Evolutionary conservation across 2,113 vertebrate species (phyloP).

Genomic region (Lanius collurio): DNA sequence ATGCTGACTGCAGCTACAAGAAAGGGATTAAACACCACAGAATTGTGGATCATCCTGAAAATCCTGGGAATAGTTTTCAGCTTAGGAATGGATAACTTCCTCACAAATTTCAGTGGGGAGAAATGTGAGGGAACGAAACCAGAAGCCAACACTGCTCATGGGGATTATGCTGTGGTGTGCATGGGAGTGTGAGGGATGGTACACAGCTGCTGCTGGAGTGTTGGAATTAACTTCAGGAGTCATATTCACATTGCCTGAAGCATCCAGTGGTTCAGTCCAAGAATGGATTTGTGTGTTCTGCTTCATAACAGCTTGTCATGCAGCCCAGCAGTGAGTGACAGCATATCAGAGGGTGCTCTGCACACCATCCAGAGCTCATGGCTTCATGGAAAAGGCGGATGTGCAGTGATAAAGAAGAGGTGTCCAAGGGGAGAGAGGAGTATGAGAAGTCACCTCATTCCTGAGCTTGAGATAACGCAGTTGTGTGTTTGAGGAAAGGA

Average conservation of each 20-base stretch:
- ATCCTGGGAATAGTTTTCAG: background rate
- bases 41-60: background rate
- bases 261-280: background rate
- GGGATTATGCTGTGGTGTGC: background rate
- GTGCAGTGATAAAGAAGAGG: background rate
- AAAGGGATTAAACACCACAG: background rate
- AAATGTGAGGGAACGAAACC: background rate
- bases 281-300: background rate
- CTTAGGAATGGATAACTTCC: background rate
- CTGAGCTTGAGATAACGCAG: background rate
- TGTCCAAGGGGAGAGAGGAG: background rate
- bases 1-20: background rate
- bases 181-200: background rate
- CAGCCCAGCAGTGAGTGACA: background rate
- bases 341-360: background rate
- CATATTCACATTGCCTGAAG: background rate
- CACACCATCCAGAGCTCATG: background rate
- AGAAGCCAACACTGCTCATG: background rate
- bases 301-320: conserved; percentile 14
- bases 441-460: background rate
- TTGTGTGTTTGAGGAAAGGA: background rate
- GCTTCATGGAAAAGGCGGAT: background rate
- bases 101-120: background rate
- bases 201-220: background rate
- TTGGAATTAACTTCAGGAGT: background rate